Percentiles rank a stretch among this genome's conserved stretches.
Evolutionary conservation across 2,113 vertebrate genomes (phyloP).

Genomic region (Perca schrenkii): DNA sequence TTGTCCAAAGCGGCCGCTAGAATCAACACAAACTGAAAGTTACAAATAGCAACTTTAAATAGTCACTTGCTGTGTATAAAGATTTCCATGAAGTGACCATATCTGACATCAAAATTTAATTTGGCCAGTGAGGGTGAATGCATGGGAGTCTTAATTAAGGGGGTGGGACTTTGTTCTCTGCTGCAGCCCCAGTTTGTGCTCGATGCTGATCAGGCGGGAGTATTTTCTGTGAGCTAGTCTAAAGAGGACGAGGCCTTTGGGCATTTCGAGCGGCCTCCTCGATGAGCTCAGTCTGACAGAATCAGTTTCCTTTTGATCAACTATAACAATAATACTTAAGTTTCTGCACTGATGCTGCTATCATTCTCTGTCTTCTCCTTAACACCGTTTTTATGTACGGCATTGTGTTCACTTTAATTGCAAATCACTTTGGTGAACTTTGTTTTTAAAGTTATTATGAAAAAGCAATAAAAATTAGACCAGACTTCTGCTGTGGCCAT

Average conservation of each 20-base stretch:
- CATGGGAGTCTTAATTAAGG: slow-evolving; percentile 42
- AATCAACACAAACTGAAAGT: no score
- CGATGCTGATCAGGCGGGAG: slow-evolving; percentile 45
- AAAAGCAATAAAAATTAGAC: slow-evolving; percentile 22
- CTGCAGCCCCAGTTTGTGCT: slow-evolving; percentile 53
- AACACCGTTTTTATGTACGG: neutral
- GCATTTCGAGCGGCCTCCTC: slow-evolving; percentile 31
- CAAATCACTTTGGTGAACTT: slow-evolving; percentile 29
- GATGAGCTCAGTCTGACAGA: slow-evolving; percentile 39
- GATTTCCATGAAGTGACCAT: slow-evolving; percentile 54
- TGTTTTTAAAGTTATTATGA: slow-evolving; percentile 44
- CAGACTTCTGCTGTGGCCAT: slow-evolving; percentile 20
- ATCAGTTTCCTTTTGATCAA: slow-evolving; percentile 21
- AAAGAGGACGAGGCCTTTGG: slow-evolving; percentile 61
- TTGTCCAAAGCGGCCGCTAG: no score
- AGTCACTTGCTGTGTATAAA: slow-evolving; percentile 44
- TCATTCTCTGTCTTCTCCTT: neutral
- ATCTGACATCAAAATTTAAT: slow-evolving; percentile 52
- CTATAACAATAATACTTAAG: slow-evolving; percentile 4
- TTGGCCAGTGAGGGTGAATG: slow-evolving; percentile 45
- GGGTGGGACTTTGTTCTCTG: slow-evolving; percentile 42
- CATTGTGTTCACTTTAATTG: slow-evolving; percentile 28
- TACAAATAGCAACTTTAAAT: slow-evolving; percentile 18
- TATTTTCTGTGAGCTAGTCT: slow-evolving; percentile 15
- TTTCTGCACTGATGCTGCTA: neutral